Conservation (phyloP, 2,113 vertebrate species). For the Eudyptes chrysolophus region DNA sequence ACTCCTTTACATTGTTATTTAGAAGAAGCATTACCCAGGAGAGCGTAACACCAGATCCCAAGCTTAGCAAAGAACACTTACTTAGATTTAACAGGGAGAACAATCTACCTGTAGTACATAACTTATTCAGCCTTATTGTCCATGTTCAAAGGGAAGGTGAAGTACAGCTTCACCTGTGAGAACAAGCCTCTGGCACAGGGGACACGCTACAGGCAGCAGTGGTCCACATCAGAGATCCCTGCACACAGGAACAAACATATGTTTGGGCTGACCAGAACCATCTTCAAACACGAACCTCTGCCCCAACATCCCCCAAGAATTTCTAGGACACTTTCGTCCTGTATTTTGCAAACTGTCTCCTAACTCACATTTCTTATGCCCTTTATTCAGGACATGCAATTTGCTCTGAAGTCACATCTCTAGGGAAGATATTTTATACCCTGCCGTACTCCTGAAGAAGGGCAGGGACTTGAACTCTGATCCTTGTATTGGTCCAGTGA, state of each 20-base stretch:
- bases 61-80: not conserved
- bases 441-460: not conserved
- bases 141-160: not conserved
- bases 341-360: not conserved
- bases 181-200: not conserved
- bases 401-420: not conserved
- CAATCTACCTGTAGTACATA: not conserved
- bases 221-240: not conserved
- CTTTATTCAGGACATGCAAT: not conserved
- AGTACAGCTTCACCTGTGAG: not conserved
- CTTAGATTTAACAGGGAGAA: not conserved
- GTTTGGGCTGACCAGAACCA: not conserved
- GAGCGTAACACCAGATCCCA: not conserved
- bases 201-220: not conserved
- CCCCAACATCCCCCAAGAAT: not conserved
- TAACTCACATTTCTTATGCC: not conserved
- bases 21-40: not conserved
- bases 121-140: not conserved
- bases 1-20: not conserved
- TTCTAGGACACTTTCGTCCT: not conserved
- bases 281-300: not conserved
- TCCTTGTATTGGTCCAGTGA: not conserved
- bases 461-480: not conserved
- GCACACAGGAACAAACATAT: not conserved
- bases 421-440: not conserved